Evolutionary conservation across 2,113 vertebrate genomes (phyloP).

Genomic region (Gymnarchus niloticus): DNA sequence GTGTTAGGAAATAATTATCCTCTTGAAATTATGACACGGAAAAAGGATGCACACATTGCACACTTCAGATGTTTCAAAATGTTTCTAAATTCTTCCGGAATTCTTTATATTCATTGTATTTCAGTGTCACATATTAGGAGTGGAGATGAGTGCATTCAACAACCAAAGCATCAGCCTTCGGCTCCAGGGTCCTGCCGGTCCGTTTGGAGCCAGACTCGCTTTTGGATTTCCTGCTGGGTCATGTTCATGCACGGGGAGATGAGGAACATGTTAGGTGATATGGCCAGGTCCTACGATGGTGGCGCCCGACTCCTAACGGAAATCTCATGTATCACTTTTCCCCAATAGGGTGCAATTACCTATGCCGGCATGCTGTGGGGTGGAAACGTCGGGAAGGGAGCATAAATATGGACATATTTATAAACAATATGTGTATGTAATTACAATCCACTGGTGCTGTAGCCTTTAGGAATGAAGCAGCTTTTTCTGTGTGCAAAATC

Average conservation of each 20-base stretch:
- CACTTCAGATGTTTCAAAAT: constrained; percentile 9
- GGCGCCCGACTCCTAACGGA: too few species aligned
- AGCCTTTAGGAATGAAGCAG: neutral
- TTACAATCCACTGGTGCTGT: neutral
- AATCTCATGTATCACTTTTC: neutral
- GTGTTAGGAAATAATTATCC: neutral
- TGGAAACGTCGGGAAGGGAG: neutral
- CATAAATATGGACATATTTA: neutral
- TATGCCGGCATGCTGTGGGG: neutral
- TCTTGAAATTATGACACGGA: neutral
- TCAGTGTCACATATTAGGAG: too few species aligned
- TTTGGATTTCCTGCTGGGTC: too few species aligned
- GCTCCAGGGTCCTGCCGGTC: too few species aligned
- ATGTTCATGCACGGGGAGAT: too few species aligned
- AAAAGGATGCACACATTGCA: neutral
- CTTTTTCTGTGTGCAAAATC: neutral
- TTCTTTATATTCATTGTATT: neutral
- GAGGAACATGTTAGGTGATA: too few species aligned
- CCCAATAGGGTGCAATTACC: neutral
- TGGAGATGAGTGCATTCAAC: too few species aligned
- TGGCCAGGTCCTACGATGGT: too few species aligned
- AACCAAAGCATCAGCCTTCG: too few species aligned
- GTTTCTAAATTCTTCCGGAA: neutral
- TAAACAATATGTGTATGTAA: neutral
- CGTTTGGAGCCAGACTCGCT: too few species aligned